Evolutionary conservation across 2,113 vertebrate species (phyloP).

Genomic region (Otus sunia): DNA sequence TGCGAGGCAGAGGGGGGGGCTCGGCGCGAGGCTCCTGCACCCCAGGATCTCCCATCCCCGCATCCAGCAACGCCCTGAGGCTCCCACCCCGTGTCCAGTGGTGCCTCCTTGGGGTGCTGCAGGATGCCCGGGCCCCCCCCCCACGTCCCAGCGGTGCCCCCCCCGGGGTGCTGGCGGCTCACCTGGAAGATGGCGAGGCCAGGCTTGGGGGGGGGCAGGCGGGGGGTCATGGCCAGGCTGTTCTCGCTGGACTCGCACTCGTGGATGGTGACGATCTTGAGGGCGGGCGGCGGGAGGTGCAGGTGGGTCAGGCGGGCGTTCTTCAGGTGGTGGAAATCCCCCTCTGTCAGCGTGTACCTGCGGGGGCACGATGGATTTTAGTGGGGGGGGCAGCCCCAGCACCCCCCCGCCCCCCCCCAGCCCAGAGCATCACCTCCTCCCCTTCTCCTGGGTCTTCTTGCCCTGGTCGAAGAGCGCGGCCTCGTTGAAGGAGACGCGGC

Average conservation of each 20-base stretch:
- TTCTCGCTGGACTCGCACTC: constrained; percentile 92
- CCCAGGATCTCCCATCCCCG: fast-evolving
- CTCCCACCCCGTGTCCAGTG: fast-evolving
- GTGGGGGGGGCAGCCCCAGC: background rate
- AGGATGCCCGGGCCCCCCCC: background rate
- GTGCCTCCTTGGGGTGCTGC: background rate
- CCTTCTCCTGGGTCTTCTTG: constrained; percentile 92
- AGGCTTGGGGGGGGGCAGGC: constrained; percentile 75
- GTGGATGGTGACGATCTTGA: constrained; percentile 96
- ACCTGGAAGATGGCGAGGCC: constrained; percentile 96
- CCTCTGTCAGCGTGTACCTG: constrained; percentile 97
- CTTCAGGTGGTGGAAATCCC: constrained; percentile 97
- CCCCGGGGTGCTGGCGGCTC: background rate
- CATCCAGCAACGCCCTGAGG: background rate
- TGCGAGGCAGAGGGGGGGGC: constrained; percentile 59
- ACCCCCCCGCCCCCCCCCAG: fast-evolving
- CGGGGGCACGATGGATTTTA: background rate
- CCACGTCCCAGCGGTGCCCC: background rate
- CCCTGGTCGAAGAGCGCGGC: constrained; percentile 91
- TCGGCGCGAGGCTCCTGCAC: fast-evolving
- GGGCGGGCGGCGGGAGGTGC: constrained; percentile 83
- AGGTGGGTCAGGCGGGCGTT: constrained; percentile 93
- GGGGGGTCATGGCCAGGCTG: constrained; percentile 81
- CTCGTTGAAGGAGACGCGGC: constrained; percentile 97
- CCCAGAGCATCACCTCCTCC: constrained; percentile 81